Evolutionary conservation across 2,888 invertebrate genomes (phyloP).

Genomic region (Anarsia innoxiella): DNA sequence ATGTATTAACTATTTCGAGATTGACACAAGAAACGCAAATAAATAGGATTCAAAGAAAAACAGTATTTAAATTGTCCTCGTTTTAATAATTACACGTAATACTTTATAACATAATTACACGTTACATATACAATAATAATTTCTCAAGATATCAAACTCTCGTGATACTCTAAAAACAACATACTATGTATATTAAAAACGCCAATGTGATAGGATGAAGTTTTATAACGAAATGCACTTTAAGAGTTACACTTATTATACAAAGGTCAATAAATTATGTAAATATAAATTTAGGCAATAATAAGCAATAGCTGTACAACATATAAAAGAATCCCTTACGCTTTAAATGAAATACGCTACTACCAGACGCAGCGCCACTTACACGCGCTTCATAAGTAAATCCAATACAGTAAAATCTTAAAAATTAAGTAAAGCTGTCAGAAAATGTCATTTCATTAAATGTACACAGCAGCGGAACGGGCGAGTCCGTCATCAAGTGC

Average conservation of each 20-base stretch:
- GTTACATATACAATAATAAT: slow-evolving; percentile 72
- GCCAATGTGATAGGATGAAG: slow-evolving; percentile 57
- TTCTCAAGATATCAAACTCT: slow-evolving; percentile 70
- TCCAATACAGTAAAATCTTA: slow-evolving; percentile 35
- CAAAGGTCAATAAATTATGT: slow-evolving; percentile 70
- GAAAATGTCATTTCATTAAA: slow-evolving; percentile 31
- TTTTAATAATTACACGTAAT: slow-evolving; percentile 75
- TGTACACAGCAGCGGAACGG: no score
- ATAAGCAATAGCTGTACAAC: slow-evolving; percentile 60
- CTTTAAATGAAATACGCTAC: slow-evolving; percentile 27
- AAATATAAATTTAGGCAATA: slow-evolving; percentile 67
- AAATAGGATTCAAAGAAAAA: no score
- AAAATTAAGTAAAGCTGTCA: slow-evolving; percentile 65
- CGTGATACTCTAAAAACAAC: slow-evolving; percentile 64
- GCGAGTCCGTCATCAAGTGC: no score
- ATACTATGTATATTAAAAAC: slow-evolving; percentile 58
- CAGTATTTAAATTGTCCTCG: slow-evolving; percentile 63
- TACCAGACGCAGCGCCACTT: slow-evolving; percentile 11
- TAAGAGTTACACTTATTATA: slow-evolving; percentile 58
- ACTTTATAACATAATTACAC: slow-evolving; percentile 75
- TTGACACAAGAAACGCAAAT: no score
- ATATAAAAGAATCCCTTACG: slow-evolving; percentile 34
- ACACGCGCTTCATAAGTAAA: slow-evolving; percentile 4
- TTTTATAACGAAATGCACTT: slow-evolving; percentile 66
- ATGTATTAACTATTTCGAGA: no score